Percentiles rank a stretch among this genome's conserved stretches.
Conservation (phyloP, 92 coral and sea anemone genomes). For the Blastomussa wellsi region DNA sequence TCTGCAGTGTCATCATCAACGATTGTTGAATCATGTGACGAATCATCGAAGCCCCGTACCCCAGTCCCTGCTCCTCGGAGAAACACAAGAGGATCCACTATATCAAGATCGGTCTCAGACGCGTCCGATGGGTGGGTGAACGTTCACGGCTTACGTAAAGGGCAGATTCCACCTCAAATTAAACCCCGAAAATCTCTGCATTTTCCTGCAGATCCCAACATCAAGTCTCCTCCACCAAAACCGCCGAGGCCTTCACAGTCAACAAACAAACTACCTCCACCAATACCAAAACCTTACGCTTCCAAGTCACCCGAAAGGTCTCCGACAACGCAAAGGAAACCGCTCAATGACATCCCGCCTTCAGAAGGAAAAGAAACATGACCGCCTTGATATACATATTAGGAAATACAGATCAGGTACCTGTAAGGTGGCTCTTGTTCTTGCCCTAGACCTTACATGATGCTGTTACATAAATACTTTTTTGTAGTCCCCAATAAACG, state of each 20-base stretch:
- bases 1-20: neutral
- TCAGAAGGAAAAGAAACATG: slow-evolving; percentile 19
- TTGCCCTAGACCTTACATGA: neutral
- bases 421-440: too few relatives aligned
- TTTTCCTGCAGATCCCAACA: slow-evolving; percentile 4
- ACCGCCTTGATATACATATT: neutral
- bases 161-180: slow-evolving; percentile 8
- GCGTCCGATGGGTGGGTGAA: slow-evolving; percentile 7
- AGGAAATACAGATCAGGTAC: neutral
- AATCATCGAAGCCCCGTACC: slow-evolving; percentile 25
- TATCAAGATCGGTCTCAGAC: slow-evolving; percentile 26
- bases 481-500: neutral
- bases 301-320: slow-evolving; percentile 25
- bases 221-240: slow-evolving; percentile 29
- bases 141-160: neutral
- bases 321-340: slow-evolving; percentile 2
- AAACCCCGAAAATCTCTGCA: slow-evolving; percentile 15
- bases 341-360: slow-evolving; percentile 1
- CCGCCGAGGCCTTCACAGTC: slow-evolving; percentile 37
- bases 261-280: slow-evolving; percentile 3
- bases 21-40: slow-evolving; percentile 1
- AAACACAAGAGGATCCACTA: neutral
- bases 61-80: slow-evolving; percentile 47
- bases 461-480: neutral
- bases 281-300: slow-evolving; percentile 27